A percentile compares a stretch with the other conserved stretches of the same genome.
Evolutionary conservation across 2,888 invertebrate genomes (phyloP).

Genomic region (Tromatobia lineatoria): DNA sequence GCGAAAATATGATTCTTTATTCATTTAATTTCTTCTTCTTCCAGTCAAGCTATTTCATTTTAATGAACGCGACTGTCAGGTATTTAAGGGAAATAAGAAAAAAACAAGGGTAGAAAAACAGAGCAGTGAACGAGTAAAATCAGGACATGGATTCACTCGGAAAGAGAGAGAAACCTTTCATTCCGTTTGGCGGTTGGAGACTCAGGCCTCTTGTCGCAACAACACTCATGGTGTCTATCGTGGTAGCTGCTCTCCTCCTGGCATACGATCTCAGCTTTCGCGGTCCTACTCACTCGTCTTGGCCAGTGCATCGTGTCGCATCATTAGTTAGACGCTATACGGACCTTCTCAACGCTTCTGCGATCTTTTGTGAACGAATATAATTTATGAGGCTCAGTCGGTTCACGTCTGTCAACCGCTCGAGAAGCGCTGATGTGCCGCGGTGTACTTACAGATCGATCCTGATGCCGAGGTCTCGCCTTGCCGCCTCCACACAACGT

Average conservation of each 20-base stretch:
- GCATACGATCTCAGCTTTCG: constrained; percentile 35
- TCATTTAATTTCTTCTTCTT: not conserved
- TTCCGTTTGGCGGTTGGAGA: constrained; percentile 39
- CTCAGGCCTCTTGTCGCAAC: constrained; percentile 33
- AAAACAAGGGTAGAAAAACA: not conserved
- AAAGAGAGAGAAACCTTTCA: constrained; percentile 40
- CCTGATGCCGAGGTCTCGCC: constrained; percentile 42
- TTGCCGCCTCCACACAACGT: constrained; percentile 31
- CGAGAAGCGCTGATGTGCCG: constrained; percentile 15
- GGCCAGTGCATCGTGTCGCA: constrained; percentile 54
- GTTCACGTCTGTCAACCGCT: constrained; percentile 19
- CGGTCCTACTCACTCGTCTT: not conserved
- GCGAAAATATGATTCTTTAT: constrained; percentile 7
- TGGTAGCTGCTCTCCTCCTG: constrained; percentile 32
- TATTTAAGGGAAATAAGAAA: not conserved
- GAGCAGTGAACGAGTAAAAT: not conserved
- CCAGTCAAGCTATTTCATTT: constrained; percentile 7
- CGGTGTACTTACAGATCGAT: constrained; percentile 38
- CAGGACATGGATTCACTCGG: constrained; percentile 16
- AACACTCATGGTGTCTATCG: constrained; percentile 12
- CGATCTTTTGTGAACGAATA: constrained; percentile 53
- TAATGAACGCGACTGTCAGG: constrained; percentile 8
- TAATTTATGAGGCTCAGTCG: constrained; percentile 51
- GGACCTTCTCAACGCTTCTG: constrained; percentile 33
- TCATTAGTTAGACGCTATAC: constrained; percentile 58